Percentiles rank a stretch among this genome's conserved stretches.
Conservation (phyloP, 2,888 invertebrate species). For the Callyntrura sp. region DNA sequence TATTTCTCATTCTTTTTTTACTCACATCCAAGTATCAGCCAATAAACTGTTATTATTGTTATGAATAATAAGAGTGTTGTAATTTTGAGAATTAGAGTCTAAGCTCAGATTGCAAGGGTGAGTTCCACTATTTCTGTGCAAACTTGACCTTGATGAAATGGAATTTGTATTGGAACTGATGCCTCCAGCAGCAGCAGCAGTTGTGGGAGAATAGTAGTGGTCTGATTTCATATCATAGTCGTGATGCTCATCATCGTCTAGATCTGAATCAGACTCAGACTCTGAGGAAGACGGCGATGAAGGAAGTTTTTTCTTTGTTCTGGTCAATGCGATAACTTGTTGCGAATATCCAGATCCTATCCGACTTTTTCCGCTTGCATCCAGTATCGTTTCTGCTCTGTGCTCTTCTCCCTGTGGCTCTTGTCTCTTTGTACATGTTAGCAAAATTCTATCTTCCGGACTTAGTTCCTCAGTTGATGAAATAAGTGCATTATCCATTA, state of each 20-base stretch:
- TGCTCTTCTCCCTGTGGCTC: constrained; percentile 97
- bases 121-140: constrained; percentile 77
- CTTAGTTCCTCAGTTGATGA: constrained; percentile 95
- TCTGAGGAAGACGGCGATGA: constrained; percentile 72
- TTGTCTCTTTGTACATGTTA: constrained; percentile 92
- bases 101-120: constrained; percentile 83
- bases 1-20: not conserved
- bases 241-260: constrained; percentile 80
- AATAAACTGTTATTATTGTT: constrained; percentile 86
- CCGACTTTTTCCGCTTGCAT: constrained; percentile 86
- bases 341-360: constrained; percentile 52
- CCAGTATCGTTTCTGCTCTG: constrained; percentile 83
- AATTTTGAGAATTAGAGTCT: constrained; percentile 86
- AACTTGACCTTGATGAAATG: constrained; percentile 73
- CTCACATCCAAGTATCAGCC: constrained; percentile 84
- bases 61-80: constrained; percentile 94
- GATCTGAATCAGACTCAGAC: constrained; percentile 74
- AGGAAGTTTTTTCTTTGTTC: constrained; percentile 66
- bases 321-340: constrained; percentile 57
- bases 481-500: constrained; percentile 80
- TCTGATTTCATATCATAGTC: constrained; percentile 68
- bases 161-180: constrained; percentile 77
- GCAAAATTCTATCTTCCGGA: constrained; percentile 93
- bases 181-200: constrained; percentile 38
- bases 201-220: constrained; percentile 76